Evolutionary conservation across 2,113 vertebrate species (phyloP).

Genomic region (Cyanoramphus novaezelandiae): DNA sequence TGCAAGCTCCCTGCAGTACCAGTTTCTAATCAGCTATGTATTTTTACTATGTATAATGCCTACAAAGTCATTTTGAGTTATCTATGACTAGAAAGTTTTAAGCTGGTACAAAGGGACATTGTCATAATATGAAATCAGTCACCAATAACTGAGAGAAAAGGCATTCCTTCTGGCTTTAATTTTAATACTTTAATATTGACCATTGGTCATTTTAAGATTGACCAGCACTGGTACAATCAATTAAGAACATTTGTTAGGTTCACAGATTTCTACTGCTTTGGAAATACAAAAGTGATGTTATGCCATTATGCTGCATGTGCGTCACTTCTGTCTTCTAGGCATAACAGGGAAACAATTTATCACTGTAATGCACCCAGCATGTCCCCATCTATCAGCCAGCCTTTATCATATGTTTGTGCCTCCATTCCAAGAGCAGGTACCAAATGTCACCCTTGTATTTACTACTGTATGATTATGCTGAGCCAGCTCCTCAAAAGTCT

Average conservation of each 20-base stretch:
- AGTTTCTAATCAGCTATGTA: background rate
- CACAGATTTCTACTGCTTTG: background rate
- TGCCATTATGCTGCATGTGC: background rate
- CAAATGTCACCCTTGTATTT: background rate
- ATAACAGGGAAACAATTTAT: constrained; percentile 23
- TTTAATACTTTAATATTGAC: background rate
- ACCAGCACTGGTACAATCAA: background rate
- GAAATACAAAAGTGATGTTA: background rate
- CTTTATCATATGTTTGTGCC: background rate
- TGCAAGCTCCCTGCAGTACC: background rate
- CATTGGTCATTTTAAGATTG: background rate
- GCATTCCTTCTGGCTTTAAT: background rate
- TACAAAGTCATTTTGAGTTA: background rate
- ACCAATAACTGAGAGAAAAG: background rate
- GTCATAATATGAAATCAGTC: background rate
- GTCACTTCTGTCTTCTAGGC: background rate
- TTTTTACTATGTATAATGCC: background rate
- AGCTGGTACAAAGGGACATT: background rate
- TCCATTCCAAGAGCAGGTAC: background rate
- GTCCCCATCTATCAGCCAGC: constrained; percentile 16
- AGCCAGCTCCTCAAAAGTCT: background rate
- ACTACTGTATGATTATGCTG: background rate
- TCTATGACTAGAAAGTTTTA: background rate
- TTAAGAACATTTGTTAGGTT: background rate
- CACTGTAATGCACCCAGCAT: background rate